Conservation (phyloP, 2,797 vertebrate genomes). For the Dendrocincla fuliginosa region DNA sequence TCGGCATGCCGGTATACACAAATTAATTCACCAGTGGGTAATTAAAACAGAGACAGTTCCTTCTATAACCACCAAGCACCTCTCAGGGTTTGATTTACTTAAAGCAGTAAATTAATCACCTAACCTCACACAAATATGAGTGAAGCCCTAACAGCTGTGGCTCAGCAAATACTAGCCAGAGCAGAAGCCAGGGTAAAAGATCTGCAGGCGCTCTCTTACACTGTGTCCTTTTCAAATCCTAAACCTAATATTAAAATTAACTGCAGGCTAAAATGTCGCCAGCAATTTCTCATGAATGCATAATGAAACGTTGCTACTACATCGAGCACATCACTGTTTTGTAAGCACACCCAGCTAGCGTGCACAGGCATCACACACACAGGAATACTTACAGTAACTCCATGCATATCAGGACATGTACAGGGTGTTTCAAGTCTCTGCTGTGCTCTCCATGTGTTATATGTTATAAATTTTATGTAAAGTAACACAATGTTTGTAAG, state of each 20-base stretch:
- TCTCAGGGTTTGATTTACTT: background rate
- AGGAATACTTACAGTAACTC: background rate
- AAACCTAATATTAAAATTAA: conserved; percentile 34
- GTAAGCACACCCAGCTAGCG: fast-evolving
- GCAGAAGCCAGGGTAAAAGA: background rate
- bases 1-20: background rate
- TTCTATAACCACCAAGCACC: conserved; percentile 17
- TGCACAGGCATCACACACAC: fast-evolving
- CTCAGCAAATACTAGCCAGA: background rate
- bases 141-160: background rate
- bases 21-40: conserved; percentile 35
- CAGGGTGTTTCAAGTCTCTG: background rate
- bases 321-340: background rate
- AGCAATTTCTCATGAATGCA: background rate
- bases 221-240: background rate
- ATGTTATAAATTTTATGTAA: background rate
- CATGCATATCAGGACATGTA: fast-evolving
- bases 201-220: background rate
- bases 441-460: background rate
- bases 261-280: background rate
- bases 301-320: background rate
- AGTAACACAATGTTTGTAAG: background rate
- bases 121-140: background rate
- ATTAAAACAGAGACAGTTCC: conserved; percentile 28
- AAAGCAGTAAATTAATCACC: conserved; percentile 25